phyloP scores from a whole-genome alignment of 1,140 invertebrate species.

The Brachionus rotundiformis region DNA sequence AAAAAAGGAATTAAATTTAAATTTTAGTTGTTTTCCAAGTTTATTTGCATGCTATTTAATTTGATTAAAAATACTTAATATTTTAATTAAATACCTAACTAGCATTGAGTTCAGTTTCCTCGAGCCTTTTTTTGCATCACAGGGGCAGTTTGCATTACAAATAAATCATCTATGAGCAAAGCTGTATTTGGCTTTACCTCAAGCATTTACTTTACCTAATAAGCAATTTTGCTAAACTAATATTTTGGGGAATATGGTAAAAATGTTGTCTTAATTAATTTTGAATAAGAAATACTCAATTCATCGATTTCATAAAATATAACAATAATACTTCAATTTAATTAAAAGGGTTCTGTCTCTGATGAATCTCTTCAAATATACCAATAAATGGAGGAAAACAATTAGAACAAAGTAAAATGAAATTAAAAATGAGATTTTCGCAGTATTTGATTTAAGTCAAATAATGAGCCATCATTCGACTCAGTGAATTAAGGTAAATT shows the following conservation, averaged over 20 bases:
- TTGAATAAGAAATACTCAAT: background rate
- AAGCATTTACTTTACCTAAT: background rate
- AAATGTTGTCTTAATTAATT: background rate
- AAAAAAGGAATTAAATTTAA: background rate
- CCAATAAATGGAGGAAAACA: background rate
- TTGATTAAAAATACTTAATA: slow-evolving; percentile 11
- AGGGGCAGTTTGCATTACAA: background rate
- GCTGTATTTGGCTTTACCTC: background rate
- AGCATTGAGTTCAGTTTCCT: background rate
- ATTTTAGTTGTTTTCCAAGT: background rate
- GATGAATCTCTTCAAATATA: background rate
- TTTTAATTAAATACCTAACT: background rate
- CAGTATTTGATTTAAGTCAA: background rate
- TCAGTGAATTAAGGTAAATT: background rate
- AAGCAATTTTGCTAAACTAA: background rate
- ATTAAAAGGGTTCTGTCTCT: background rate
- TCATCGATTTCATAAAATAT: background rate
- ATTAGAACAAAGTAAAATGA: background rate
- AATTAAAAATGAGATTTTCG: background rate
- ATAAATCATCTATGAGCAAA: background rate
- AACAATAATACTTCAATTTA: background rate
- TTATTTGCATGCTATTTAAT: slow-evolving; percentile 30
- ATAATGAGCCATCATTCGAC: background rate
- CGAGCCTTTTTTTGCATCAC: background rate
- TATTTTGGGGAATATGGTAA: background rate